Conservation (phyloP, 2,797 vertebrate species). For the Labeo calbasu region DNA sequence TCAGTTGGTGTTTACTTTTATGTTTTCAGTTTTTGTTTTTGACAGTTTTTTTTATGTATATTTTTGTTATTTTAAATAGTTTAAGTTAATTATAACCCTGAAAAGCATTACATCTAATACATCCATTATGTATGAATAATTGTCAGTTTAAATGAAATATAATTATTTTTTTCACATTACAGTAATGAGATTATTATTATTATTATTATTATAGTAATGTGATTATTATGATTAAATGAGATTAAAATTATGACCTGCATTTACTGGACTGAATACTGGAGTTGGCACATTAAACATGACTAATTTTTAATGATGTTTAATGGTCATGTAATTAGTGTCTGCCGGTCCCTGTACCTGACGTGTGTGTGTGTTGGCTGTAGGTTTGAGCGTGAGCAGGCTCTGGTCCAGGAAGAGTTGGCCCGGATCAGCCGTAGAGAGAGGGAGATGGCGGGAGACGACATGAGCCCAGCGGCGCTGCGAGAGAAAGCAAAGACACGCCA, state of each 20-base stretch:
- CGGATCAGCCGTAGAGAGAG: constrained; percentile 80
- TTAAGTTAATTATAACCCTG: background rate
- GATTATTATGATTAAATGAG: too few relatives aligned
- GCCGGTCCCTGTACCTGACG: background rate
- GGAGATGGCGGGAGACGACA: constrained; percentile 70
- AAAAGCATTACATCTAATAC: background rate
- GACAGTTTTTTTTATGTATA: too few relatives aligned
- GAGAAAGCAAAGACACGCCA: constrained; percentile 61
- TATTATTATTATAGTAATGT: too few relatives aligned
- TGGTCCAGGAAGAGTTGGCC: constrained; percentile 84
- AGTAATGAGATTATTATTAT: too few relatives aligned
- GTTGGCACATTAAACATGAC: background rate
- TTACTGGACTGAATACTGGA: background rate
- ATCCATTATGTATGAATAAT: background rate
- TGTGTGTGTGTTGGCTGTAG: constrained; percentile 68
- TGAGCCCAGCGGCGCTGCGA: constrained; percentile 59
- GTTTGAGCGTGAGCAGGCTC: constrained; percentile 84
- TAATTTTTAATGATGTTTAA: background rate
- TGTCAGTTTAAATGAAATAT: background rate
- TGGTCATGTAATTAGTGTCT: background rate
- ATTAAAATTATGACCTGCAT: too few relatives aligned
- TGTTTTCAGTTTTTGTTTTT: background rate
- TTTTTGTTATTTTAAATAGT: background rate
- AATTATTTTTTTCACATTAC: background rate
- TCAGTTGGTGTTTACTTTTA: too few relatives aligned